phyloP scores from a whole-genome alignment of 2,797 vertebrate genomes.

The Tachyglossus aculeatus region DNA sequence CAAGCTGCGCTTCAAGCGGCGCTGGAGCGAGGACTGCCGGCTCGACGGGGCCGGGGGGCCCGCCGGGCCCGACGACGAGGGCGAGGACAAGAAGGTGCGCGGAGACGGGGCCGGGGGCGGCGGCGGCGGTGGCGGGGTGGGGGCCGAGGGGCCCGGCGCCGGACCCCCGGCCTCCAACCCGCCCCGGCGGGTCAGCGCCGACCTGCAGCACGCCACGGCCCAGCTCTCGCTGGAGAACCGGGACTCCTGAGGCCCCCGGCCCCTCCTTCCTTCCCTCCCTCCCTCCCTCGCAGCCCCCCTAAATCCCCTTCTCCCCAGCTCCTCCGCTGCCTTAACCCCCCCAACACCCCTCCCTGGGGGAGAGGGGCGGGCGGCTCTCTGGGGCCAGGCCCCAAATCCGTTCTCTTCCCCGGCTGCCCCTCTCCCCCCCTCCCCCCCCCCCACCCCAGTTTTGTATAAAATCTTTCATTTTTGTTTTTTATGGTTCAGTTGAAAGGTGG shows the following conservation, averaged over 20 bases:
- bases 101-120: constrained; percentile 77
- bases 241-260: constrained; percentile 80
- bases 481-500: constrained; percentile 37
- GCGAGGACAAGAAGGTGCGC: constrained; percentile 85
- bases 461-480: constrained; percentile 40
- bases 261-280: neutral
- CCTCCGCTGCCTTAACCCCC: no score
- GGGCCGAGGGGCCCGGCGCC: constrained; percentile 73
- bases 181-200: constrained; percentile 78
- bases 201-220: constrained; percentile 89
- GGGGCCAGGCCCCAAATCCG: neutral
- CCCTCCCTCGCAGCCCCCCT: constrained; percentile 57
- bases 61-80: constrained; percentile 70
- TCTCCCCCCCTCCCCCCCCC: constrained; percentile 13
- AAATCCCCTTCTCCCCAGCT: constrained; percentile 1
- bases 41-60: constrained; percentile 79
- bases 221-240: constrained; percentile 91
- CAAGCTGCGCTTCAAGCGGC: constrained; percentile 92
- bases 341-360: constrained; percentile 3
- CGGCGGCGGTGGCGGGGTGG: constrained; percentile 64
- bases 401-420: neutral
- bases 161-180: constrained; percentile 69
- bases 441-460: constrained; percentile 43
- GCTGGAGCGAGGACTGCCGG: constrained; percentile 92
- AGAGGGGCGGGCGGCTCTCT: constrained; percentile 18